Conservation (phyloP, 2,113 vertebrate genomes). For the Ictalurus furcatus region DNA sequence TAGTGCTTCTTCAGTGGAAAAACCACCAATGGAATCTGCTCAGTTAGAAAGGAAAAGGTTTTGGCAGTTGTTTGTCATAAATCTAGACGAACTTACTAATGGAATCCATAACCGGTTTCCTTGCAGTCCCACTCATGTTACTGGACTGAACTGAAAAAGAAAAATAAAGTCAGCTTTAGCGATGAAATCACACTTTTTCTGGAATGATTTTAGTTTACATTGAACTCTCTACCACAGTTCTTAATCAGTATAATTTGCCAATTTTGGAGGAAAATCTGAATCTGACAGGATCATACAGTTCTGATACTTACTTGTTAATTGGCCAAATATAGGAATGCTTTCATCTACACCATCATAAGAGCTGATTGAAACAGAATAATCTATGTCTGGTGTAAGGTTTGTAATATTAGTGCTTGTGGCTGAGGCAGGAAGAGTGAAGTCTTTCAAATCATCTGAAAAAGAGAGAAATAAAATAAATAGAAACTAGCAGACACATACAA, state of each 20-base stretch:
- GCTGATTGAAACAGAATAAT: constrained; percentile 89
- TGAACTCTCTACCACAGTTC: background rate
- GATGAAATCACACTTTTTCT: background rate
- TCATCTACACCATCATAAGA: constrained; percentile 85
- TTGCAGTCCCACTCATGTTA: constrained; percentile 66
- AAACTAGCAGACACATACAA: background rate
- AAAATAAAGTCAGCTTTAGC: constrained; percentile 41
- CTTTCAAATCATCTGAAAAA: constrained; percentile 85
- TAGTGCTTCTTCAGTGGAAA: background rate
- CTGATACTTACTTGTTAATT: constrained; percentile 89
- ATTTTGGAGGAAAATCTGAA: background rate
- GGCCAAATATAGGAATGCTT: constrained; percentile 93
- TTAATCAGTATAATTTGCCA: background rate
- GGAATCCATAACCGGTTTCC: constrained; percentile 64
- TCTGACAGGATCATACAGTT: background rate
- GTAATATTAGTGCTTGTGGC: constrained; percentile 83
- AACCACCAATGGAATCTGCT: background rate
- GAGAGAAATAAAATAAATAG: constrained; percentile 9
- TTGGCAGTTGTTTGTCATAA: constrained; percentile 51
- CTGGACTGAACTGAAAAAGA: constrained; percentile 76
- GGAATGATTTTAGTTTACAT: background rate
- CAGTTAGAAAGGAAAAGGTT: constrained; percentile 22
- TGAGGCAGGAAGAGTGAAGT: constrained; percentile 82
- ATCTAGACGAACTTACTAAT: constrained; percentile 74
- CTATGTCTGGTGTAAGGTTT: constrained; percentile 83